A percentile compares a stretch with the other conserved stretches of the same genome.
These are phyloP conservation scores for Drosophila ochracea DNA, from an alignment of 2,888 invertebrate species.

Conservation along the genomic window DNA sequence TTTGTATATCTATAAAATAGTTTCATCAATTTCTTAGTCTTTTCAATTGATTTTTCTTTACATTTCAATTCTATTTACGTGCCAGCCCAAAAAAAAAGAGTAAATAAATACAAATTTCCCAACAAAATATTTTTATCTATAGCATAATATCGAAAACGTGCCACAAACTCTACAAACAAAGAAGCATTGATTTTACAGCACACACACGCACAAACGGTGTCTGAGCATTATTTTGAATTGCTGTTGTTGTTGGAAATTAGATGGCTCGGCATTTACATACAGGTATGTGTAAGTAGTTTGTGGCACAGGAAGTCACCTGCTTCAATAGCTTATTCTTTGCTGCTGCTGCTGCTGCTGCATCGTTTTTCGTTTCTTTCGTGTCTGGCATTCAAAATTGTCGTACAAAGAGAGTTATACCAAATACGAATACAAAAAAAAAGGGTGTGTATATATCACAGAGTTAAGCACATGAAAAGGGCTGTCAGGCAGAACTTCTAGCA, in stretches of 20 bases:
- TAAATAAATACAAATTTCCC: not conserved
- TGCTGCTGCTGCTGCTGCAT: slow-evolving; percentile 14
- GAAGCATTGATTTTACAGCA: slow-evolving; percentile 9
- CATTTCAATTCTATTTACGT: not conserved
- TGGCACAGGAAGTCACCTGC: slow-evolving; percentile 63
- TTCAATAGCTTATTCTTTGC: slow-evolving; percentile 38
- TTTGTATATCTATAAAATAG: not conserved
- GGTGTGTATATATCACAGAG: slow-evolving; percentile 18
- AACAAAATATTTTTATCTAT: slow-evolving; percentile 11
- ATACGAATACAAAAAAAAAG: slow-evolving; percentile 6
- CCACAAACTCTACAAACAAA: slow-evolving; percentile 6
- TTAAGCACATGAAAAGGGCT: slow-evolving; percentile 41
- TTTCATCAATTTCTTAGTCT: not conserved
- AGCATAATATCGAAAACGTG: slow-evolving; percentile 20
- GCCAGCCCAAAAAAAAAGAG: not conserved
- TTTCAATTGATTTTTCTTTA: slow-evolving; percentile 5
- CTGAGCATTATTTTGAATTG: slow-evolving; percentile 24
- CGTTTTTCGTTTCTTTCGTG: slow-evolving; percentile 49
- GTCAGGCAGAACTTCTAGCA: slow-evolving; percentile 44
- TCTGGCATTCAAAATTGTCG: slow-evolving; percentile 70
- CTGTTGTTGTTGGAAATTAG: slow-evolving; percentile 8
- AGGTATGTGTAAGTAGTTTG: slow-evolving; percentile 19
- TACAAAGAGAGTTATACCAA: slow-evolving; percentile 24
- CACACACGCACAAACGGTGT: not conserved
- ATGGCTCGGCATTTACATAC: slow-evolving; percentile 41